Percentiles rank a stretch among this genome's conserved stretches.
Evolutionary conservation across 2,888 invertebrate species (phyloP).

Genomic region (Sisyra nigra): DNA sequence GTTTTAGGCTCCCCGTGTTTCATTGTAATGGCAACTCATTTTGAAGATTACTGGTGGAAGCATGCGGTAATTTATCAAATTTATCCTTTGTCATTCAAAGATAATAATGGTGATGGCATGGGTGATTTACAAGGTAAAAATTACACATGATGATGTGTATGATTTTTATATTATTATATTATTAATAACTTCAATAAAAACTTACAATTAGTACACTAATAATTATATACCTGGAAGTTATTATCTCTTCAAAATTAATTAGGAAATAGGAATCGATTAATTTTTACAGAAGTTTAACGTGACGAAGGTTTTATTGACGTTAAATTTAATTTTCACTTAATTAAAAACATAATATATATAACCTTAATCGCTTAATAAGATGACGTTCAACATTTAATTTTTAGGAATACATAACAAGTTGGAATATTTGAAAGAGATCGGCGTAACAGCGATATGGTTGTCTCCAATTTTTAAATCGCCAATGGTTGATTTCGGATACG

Average conservation of each 20-base stretch:
- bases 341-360: no score
- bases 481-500: conserved; percentile 65
- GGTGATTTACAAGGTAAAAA: conserved; percentile 66
- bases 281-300: neutral
- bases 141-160: neutral
- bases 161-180: neutral
- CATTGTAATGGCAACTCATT: neutral
- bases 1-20: no score
- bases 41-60: conserved; percentile 60
- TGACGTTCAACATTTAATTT: no score
- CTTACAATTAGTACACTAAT: no score
- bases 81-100: conserved; percentile 71
- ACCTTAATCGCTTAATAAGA: no score
- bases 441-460: conserved; percentile 50
- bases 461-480: conserved; percentile 57
- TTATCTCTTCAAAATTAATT: neutral
- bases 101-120: conserved; percentile 65
- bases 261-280: neutral
- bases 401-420: conserved; percentile 41
- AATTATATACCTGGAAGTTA: neutral
- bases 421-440: conserved; percentile 47
- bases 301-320: no score
- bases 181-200: no score
- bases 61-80: conserved; percentile 70
- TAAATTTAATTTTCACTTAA: no score